Base-by-base conservation (phyloP, 2,113 vertebrate species). In the Megaceryle maxima region DNA sequence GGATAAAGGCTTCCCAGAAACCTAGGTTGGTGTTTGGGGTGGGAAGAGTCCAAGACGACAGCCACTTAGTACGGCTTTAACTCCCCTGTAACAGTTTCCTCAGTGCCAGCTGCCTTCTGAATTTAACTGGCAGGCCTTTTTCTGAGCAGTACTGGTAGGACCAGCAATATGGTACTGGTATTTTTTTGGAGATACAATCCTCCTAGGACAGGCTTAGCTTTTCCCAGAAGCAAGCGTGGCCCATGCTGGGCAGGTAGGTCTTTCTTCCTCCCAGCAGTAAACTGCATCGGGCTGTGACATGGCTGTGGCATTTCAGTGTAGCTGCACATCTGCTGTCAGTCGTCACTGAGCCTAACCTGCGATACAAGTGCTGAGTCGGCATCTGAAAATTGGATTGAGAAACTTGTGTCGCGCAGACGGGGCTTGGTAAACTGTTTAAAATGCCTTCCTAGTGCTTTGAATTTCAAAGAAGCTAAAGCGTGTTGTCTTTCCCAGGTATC, bases 401-500 rank as follows among this genome's bases (percentile, higher is more conserved):
- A 26, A 10, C 37, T 6, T 6, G 10, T 39, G 44, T 2, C 0
- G 1, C 22, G 80, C 74, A 41, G 55, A 6, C 5, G 19, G 87
- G 80, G 51, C 79, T 83, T 63, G 12, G 44, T 31, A 7, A n/a
- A 35, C 48, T 20, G n/a, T 6, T 25, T n/a, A 13, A 35, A 55
- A 48, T 17, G 79, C 48, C 46, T 20, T 67, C 76, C 17, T 46
- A 41, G 68, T 46, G 62, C 35, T 53, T 20, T 26, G 31, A 9
- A 5, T 37, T 78, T 8, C 4, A 46, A n/a, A 53, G 73, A 25
- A 46, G 74, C 84, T 96, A 50, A 97, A 96, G 77, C 6, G 2
- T 94, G 13, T 91, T 79, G 92, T 96, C 93, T 82, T 83, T 92
- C 22, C 48, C 97, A 99, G 99, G 99, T 98, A 99, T 99, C 98